These are phyloP conservation scores for Carposina sasakii DNA, from an alignment of 1,140 invertebrate genomes.

Conservation along the genomic window DNA sequence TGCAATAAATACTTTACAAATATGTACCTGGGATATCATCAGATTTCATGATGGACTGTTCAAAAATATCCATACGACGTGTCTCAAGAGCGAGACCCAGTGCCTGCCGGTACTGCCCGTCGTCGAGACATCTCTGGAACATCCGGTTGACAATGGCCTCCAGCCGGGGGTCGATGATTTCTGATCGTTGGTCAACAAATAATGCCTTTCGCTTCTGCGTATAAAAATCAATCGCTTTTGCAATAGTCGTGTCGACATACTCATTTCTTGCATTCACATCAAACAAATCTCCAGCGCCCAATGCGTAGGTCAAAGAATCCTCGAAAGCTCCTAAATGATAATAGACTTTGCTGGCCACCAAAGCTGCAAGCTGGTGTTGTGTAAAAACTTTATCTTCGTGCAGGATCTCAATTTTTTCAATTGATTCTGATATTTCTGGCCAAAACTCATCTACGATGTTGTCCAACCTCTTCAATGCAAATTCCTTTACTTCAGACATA, in stretches of 20 bases:
- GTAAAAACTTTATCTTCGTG: constrained; percentile 93
- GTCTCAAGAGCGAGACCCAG: constrained; percentile 96
- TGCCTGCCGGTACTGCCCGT: constrained; percentile 94
- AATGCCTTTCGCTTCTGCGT: constrained; percentile 87
- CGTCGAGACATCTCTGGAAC: constrained; percentile 96
- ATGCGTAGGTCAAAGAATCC: constrained; percentile 94
- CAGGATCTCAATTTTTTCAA: constrained; percentile 97
- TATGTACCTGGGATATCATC: constrained; percentile 87
- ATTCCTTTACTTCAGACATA: constrained; percentile 93
- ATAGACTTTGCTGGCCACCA: constrained; percentile 99
- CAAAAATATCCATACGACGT: constrained; percentile 94
- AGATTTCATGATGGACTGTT: constrained; percentile 91
- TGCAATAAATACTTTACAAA: no score
- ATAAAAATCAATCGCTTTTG: constrained; percentile 97
- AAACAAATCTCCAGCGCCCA: constrained; percentile 94
- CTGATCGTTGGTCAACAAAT: constrained; percentile 73
- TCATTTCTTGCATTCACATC: constrained; percentile 94
- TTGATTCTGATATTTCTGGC: constrained; percentile 98
- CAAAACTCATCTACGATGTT: constrained; percentile 98
- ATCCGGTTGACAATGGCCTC: constrained; percentile 97
- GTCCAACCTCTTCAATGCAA: constrained; percentile 92
- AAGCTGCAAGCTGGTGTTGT: constrained; percentile 92
- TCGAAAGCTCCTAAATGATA: constrained; percentile 98
- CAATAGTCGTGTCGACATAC: constrained; percentile 97
- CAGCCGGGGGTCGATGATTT: constrained; percentile 88